phyloP scores from a whole-genome alignment of 2,797 vertebrate species.

The Platyrinchus mystaceus region DNA sequence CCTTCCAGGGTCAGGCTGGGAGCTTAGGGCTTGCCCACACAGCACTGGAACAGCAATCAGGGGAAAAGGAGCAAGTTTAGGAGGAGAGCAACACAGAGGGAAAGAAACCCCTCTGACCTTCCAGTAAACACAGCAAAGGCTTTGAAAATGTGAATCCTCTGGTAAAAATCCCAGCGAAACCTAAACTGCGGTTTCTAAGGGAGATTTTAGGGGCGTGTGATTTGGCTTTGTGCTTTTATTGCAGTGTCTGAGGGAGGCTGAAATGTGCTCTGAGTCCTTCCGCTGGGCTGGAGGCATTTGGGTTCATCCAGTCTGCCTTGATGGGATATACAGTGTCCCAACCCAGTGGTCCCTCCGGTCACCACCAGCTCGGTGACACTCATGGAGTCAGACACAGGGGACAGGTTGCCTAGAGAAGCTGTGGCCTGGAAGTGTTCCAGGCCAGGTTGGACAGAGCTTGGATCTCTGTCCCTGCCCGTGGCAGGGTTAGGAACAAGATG shows the following conservation, averaged over 20 bases:
- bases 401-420: not conserved
- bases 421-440: not conserved
- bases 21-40: not conserved
- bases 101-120: not conserved
- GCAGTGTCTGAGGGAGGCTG: not conserved
- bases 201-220: not conserved
- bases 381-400: fast-evolving
- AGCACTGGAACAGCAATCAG: not conserved
- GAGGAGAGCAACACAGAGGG: not conserved
- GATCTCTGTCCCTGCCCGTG: not conserved
- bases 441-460: not conserved
- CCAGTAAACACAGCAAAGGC: not conserved
- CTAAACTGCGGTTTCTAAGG: not conserved
- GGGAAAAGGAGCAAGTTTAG: not conserved
- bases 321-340: fast-evolving
- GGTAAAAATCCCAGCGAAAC: not conserved
- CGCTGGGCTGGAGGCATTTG: not conserved
- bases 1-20: not conserved
- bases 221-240: not conserved
- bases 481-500: not conserved
- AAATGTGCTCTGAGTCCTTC: not conserved
- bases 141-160: not conserved
- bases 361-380: not conserved
- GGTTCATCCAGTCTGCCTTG: not conserved
- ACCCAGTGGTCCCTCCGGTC: not conserved